A percentile compares a stretch with the other conserved stretches of the same genome.
These are phyloP conservation scores for Cistogaster globosa DNA, from an alignment of 2,888 invertebrate species.

Conservation along the genomic window DNA sequence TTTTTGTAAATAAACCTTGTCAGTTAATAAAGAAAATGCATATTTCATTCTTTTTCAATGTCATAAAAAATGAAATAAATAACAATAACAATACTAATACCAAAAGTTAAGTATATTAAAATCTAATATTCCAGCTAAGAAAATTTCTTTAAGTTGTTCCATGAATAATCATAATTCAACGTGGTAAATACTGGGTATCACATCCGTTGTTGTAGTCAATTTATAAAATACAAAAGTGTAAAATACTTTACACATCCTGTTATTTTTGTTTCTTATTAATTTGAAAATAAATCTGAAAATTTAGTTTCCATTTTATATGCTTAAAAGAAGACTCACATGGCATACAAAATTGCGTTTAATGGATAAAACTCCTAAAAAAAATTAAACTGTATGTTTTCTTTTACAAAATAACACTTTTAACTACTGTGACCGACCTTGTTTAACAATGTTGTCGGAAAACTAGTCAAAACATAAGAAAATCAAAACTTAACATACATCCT, in stretches of 20 bases:
- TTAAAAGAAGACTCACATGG: constrained; percentile 4
- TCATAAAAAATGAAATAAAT: constrained; percentile 13
- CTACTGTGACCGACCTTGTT: constrained; percentile 50
- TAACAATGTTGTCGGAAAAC: neutral
- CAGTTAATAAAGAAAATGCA: neutral
- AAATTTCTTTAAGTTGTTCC: neutral
- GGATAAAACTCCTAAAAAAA: constrained; percentile 9
- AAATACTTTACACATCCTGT: constrained; percentile 43
- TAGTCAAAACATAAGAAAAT: neutral
- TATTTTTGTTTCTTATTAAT: constrained; percentile 40
- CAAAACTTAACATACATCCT: neutral
- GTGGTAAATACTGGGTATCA: neutral
- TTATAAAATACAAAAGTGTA: neutral
- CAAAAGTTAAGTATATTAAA: neutral
- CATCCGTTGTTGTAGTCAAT: neutral
- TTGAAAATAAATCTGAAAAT: constrained; percentile 21
- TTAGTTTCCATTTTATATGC: neutral
- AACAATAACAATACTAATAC: constrained; percentile 4
- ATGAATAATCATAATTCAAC: neutral
- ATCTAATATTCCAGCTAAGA: constrained; percentile 3
- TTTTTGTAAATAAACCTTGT: neutral
- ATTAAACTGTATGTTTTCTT: neutral
- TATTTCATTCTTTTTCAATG: constrained; percentile 45
- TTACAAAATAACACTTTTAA: constrained; percentile 10
- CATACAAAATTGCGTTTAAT: constrained; percentile 41